Evolutionary conservation across 1,140 invertebrate genomes (phyloP).

Genomic region (Episyrphus balteatus): DNA sequence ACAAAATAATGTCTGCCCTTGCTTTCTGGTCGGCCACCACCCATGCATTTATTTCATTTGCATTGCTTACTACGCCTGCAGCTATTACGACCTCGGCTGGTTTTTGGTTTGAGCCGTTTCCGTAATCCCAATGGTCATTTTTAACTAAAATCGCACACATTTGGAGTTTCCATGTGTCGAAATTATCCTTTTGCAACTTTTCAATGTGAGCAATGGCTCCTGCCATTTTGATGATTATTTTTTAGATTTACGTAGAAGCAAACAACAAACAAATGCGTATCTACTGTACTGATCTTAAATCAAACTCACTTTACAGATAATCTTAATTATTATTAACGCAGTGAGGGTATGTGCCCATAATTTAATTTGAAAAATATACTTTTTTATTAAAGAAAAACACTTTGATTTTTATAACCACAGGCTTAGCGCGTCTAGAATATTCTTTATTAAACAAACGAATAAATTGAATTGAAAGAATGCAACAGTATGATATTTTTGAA

Average conservation of each 20-base stretch:
- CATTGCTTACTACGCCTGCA: no score
- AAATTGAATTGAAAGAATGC: no score
- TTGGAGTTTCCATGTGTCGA: constrained; percentile 9
- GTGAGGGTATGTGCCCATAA: constrained; percentile 2
- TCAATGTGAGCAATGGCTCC: not conserved
- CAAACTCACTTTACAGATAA: no score
- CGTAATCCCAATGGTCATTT: constrained; percentile 10
- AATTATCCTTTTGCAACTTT: constrained; percentile 7
- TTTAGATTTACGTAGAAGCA: not conserved
- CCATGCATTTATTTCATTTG: not conserved
- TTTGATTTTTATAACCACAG: no score
- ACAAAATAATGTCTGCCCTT: constrained; percentile 6
- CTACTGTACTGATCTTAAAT: not conserved
- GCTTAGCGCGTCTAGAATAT: no score
- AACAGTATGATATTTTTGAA: no score
- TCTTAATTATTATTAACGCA: no score
- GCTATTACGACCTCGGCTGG: not conserved
- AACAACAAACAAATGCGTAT: not conserved
- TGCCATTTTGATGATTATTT: not conserved
- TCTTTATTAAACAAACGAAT: no score
- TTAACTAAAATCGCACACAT: constrained; percentile 9
- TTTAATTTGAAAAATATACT: no score
- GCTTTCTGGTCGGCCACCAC: constrained; percentile 7
- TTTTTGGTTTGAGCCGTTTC: not conserved
- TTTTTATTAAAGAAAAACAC: no score